Evolutionary conservation across 1,140 invertebrate species (phyloP).

Genomic region (Cyrtorhinus lividipennis): DNA sequence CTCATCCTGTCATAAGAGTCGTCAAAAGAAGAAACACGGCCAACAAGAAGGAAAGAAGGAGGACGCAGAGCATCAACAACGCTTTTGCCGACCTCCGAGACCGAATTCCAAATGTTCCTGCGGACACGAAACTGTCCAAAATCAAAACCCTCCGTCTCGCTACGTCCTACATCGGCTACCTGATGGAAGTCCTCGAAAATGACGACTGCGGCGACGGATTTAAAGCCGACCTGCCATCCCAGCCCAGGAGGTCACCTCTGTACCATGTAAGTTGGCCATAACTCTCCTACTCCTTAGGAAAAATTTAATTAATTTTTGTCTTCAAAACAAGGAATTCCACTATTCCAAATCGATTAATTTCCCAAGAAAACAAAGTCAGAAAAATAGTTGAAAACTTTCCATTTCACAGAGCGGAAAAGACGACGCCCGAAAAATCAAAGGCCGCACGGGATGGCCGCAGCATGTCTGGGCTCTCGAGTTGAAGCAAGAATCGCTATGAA

Average conservation of each 20-base stretch:
- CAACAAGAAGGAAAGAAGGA: constrained; percentile 88
- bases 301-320: too few relatives aligned
- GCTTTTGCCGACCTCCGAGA: constrained; percentile 83
- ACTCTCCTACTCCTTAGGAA: too few relatives aligned
- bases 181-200: constrained; percentile 64
- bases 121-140: constrained; percentile 72
- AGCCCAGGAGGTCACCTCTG: constrained; percentile 15
- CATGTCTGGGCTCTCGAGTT: constrained; percentile 84
- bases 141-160: constrained; percentile 83
- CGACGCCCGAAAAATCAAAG: constrained; percentile 41
- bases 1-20: constrained; percentile 38
- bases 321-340: too few relatives aligned
- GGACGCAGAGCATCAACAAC: constrained; percentile 89
- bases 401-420: constrained; percentile 5
- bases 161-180: constrained; percentile 80
- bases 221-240: constrained; percentile 50
- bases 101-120: constrained; percentile 44
- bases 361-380: too few relatives aligned
- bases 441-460: constrained; percentile 86
- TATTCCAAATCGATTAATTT: too few relatives aligned
- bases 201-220: constrained; percentile 58
- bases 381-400: too few relatives aligned
- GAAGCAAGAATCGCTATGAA: constrained; percentile 43
- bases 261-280: not conserved
- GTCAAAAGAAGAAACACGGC: constrained; percentile 62